Base-by-base conservation (phyloP, 2,888 invertebrate species). In the Theodoxus fluviatilis region DNA sequence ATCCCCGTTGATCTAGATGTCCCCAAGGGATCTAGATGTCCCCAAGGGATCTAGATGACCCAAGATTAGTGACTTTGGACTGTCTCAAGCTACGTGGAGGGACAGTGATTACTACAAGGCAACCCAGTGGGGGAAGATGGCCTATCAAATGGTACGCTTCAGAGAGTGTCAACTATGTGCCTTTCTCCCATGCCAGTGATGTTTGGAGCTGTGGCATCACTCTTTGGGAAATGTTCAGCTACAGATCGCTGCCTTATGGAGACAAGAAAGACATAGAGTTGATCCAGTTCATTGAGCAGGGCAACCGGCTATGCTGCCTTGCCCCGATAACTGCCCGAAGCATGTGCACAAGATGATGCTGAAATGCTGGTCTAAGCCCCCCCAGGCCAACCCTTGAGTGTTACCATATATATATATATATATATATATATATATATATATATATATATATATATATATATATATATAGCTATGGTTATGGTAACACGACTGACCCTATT, bases 121-220 rank as follows among this genome's bases (percentile, higher is more conserved):
- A 1, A 92, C 92, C 38, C 91, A 92, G n/a, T 77, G 94, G 94
- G 37, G 94, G 94, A 78, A 91, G 92, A 81, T 94, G 94, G 94
- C 94, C 94, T 31, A 92, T 94, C 78, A 94, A 94, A 89, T 94
- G 94, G 94, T 93, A 95, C 87, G 94, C 95, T 64, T 94, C 96
- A 0, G 97, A 97, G 88, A 94, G 95, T 3, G 95, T 94, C 84
- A 95, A 95, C 88, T 95, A 92, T 87, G 96, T 96, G 33, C 93
- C 92, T 6, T 97, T 97, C 89, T 94, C 96, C 49, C 94, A 95
- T 88, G 93, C 94, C 71, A 94, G 86, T 78, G 97, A 97, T 88
- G 96, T 97, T 0, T 97, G 97, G 97, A 95, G 96, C 84, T 97
- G 93, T 87, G 97, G 96, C 2, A 91, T 97, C 47, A 95, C 96